Conservation (phyloP, 1,140 invertebrate species). For the Linepithema humile region DNA sequence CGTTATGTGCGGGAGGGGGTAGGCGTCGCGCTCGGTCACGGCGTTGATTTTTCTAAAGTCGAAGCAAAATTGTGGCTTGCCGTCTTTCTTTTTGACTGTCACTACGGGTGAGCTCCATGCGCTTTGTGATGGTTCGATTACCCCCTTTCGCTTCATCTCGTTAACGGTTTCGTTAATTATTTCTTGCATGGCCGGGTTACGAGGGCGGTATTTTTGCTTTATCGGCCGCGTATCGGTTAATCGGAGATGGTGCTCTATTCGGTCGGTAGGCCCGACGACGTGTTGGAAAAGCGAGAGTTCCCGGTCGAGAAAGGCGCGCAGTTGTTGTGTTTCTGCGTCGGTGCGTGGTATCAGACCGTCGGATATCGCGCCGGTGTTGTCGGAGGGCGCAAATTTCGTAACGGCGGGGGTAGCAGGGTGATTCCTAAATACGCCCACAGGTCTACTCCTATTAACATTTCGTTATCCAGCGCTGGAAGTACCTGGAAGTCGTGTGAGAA, state of each 20-base stretch:
- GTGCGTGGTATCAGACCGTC: too few species aligned
- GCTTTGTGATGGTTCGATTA: slow-evolving; percentile 80
- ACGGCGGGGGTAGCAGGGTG: too few species aligned
- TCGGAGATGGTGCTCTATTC: accelerated
- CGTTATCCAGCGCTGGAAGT: too few species aligned
- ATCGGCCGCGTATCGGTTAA: neutral
- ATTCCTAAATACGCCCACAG: too few species aligned
- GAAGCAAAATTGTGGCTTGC: slow-evolving; percentile 56
- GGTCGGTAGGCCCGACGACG: neutral
- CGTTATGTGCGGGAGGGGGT: too few species aligned
- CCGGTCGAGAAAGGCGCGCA: neutral
- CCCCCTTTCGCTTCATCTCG: slow-evolving; percentile 72
- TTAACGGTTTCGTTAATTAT: slow-evolving; percentile 43
- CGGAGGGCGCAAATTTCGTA: too few species aligned
- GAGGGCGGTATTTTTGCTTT: slow-evolving; percentile 46
- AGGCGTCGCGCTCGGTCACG: neutral
- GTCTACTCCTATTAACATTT: too few species aligned
- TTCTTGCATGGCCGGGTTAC: slow-evolving; percentile 60
- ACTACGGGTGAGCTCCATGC: slow-evolving; percentile 83
- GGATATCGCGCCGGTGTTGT: too few species aligned
- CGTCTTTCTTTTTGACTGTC: slow-evolving; percentile 84
- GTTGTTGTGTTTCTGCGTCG: neutral
- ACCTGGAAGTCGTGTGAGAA: too few species aligned
- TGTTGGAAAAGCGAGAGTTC: accelerated
- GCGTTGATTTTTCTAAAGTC: neutral